Percentiles rank a stretch among this genome's conserved stretches.
Conservation (phyloP, 2,113 vertebrate species). For the Calidris pygmaea region DNA sequence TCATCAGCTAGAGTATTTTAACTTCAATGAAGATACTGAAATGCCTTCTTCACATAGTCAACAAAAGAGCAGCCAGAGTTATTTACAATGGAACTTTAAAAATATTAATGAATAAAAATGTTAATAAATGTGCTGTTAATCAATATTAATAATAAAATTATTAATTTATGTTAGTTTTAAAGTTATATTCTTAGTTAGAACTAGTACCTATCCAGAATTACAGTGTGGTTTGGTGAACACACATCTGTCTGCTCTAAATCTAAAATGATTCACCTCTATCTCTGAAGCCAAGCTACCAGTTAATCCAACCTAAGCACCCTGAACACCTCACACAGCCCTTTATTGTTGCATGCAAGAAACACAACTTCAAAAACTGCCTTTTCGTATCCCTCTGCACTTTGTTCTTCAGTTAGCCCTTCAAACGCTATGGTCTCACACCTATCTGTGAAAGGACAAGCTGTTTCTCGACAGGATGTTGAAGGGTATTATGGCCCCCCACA, state of each 20-base stretch:
- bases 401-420: neutral
- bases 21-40: neutral
- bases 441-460: neutral
- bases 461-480: neutral
- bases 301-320: neutral
- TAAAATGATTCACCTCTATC: neutral
- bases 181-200: neutral
- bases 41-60: neutral
- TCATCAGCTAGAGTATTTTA: neutral
- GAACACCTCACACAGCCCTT: neutral
- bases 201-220: neutral
- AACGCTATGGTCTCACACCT: fast-evolving
- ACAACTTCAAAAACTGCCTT: neutral
- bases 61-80: neutral
- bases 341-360: neutral
- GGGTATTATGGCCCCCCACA: neutral
- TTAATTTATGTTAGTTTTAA: neutral
- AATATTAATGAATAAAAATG: neutral
- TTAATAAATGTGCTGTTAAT: neutral
- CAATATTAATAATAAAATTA: neutral
- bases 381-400: neutral
- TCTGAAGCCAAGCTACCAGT: neutral
- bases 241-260: neutral
- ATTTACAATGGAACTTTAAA: neutral
- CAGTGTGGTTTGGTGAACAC: neutral